Conservation (phyloP, 2,113 vertebrate species). For the Gopherus evgoodei region DNA sequence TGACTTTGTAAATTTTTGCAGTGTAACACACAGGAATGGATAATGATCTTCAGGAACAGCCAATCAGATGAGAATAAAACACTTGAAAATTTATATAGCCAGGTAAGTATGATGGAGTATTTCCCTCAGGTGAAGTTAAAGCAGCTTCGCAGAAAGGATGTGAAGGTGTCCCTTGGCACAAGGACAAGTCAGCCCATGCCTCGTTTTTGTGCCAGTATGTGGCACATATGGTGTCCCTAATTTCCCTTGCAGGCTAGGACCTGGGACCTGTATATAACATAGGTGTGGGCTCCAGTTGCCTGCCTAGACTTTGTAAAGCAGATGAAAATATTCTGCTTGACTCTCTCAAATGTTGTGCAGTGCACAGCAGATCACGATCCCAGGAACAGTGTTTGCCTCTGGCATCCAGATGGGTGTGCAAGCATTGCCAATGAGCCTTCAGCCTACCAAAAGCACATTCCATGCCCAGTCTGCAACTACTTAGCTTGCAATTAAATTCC, state of each 20-base stretch:
- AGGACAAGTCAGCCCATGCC: neutral
- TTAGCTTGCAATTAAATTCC: neutral
- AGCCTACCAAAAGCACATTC: neutral
- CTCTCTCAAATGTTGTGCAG: neutral
- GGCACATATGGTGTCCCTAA: neutral
- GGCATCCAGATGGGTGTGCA: neutral
- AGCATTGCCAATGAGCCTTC: neutral
- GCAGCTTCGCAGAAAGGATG: neutral
- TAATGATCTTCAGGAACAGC: neutral
- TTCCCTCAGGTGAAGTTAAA: neutral
- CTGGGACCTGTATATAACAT: neutral
- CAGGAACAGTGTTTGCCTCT: neutral
- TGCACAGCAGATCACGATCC: neutral
- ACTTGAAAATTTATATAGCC: neutral
- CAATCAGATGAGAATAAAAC: neutral
- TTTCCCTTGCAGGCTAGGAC: neutral
- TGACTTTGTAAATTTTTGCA: neutral
- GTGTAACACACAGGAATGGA: neutral
- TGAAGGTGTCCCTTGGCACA: neutral
- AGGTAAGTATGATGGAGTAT: neutral
- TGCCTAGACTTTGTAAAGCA: neutral
- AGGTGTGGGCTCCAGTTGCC: neutral
- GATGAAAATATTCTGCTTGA: neutral
- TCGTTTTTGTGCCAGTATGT: neutral
- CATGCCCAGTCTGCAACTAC: neutral